Evolutionary conservation across 1,140 invertebrate species (phyloP).

Genomic region (Drosophila bifasciata): DNA sequence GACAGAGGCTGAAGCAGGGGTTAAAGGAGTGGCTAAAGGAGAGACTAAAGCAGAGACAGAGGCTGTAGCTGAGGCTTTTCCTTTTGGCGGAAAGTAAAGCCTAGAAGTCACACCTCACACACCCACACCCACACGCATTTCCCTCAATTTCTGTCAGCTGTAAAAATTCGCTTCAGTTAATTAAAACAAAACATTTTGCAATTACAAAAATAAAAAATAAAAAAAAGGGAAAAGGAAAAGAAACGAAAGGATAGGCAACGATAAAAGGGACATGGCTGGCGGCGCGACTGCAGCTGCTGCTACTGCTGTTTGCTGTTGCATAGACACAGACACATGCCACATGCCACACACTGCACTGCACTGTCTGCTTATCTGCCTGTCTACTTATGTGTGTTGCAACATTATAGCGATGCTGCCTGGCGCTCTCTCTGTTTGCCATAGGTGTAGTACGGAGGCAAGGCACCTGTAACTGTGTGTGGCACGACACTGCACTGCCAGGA

Average conservation of each 20-base stretch:
- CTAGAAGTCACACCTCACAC: constrained; percentile 34
- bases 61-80: constrained; percentile 42
- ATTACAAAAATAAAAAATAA: constrained; percentile 45
- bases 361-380: background rate
- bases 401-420: constrained; percentile 19
- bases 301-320: constrained; percentile 30
- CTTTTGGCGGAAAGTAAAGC: constrained; percentile 26
- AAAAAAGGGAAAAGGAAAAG: background rate
- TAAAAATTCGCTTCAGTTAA: constrained; percentile 72
- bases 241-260: background rate
- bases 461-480: constrained; percentile 1
- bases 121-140: constrained; percentile 1
- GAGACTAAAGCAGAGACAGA: constrained; percentile 7
- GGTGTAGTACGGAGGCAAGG: constrained; percentile 14
- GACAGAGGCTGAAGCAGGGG: too few species aligned
- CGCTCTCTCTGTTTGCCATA: constrained; percentile 34
- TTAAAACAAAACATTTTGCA: constrained; percentile 81
- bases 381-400: constrained; percentile 54
- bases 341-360: constrained; percentile 3
- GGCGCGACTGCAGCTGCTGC: constrained; percentile 41
- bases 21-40: too few species aligned
- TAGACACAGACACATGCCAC: constrained; percentile 29
- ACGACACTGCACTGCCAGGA: constrained; percentile 58
- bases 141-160: constrained; percentile 40
- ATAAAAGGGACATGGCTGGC: constrained; percentile 17